Evolutionary conservation across 2,888 invertebrate species (phyloP).

Genomic region (Mechanitis mazaeus): DNA sequence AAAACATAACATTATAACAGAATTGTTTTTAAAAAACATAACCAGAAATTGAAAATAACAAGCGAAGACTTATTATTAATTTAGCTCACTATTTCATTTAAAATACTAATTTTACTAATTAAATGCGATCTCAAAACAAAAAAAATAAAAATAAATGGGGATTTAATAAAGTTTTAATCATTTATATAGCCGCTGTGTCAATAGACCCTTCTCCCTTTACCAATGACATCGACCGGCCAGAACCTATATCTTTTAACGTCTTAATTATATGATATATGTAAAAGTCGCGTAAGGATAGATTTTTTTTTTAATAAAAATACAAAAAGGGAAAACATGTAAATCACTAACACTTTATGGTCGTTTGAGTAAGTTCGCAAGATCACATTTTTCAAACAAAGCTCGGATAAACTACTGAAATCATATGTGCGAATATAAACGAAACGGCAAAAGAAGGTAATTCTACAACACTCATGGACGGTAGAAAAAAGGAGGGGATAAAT

Average conservation of each 20-base stretch:
- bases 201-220: neutral
- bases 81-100: conserved; percentile 41
- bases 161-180: conserved; percentile 25
- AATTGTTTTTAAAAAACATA: conserved; percentile 36
- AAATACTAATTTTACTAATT: conserved; percentile 39
- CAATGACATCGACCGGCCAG: conserved; percentile 15
- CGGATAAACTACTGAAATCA: conserved; percentile 33
- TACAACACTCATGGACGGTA: conserved; percentile 73
- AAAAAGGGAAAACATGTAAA: conserved; percentile 47
- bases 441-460: conserved; percentile 29
- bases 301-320: conserved; percentile 45
- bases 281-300: conserved; percentile 43
- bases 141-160: conserved; percentile 32
- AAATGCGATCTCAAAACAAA: conserved; percentile 34
- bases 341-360: conserved; percentile 65
- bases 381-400: conserved; percentile 54
- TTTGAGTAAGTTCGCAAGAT: conserved; percentile 51
- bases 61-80: conserved; percentile 43
- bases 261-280: conserved; percentile 43
- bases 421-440: conserved; percentile 27
- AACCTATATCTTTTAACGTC: conserved; percentile 20
- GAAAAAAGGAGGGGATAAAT: conserved; percentile 44
- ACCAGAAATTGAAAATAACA: conserved; percentile 39
- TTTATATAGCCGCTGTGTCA: conserved; percentile 15
- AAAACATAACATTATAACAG: conserved; percentile 27